Evolutionary conservation across 2,113 vertebrate species (phyloP).

Genomic region (Syngnathus typhle): DNA sequence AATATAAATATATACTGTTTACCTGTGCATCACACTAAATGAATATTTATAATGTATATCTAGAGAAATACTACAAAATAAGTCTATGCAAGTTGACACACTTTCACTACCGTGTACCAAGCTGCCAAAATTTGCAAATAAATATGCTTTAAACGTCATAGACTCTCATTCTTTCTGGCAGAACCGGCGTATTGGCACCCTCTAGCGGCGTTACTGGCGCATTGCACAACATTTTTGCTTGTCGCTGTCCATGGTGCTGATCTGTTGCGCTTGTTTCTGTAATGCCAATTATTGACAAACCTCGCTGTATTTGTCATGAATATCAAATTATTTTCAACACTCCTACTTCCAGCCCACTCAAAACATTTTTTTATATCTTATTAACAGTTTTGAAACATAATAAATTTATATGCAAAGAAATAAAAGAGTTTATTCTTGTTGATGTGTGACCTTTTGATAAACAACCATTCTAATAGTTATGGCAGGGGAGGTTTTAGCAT

Average conservation of each 20-base stretch:
- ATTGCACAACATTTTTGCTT: neutral
- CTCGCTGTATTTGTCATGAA: too few relatives aligned
- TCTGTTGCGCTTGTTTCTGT: neutral
- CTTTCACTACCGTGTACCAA: neutral
- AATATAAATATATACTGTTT: neutral
- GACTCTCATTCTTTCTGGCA: neutral
- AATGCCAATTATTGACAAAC: too few relatives aligned
- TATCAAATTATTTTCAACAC: too few relatives aligned
- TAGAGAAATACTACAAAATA: neutral
- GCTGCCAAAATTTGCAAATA: neutral
- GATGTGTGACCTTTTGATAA: too few relatives aligned
- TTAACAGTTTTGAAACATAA: too few relatives aligned
- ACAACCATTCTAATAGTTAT: neutral
- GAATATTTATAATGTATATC: neutral
- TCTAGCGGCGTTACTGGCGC: conserved; percentile 19
- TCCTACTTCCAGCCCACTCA: too few relatives aligned
- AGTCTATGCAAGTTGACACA: neutral
- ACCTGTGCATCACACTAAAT: neutral
- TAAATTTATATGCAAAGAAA: too few relatives aligned
- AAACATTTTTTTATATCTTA: too few relatives aligned
- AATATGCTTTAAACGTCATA: neutral
- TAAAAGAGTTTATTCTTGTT: too few relatives aligned
- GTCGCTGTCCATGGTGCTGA: conserved; percentile 55
- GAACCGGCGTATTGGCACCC: neutral
- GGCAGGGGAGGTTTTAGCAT: conserved; percentile 2